Base-by-base conservation (phyloP, 2,113 vertebrate species). In the Zeus faber region DNA sequence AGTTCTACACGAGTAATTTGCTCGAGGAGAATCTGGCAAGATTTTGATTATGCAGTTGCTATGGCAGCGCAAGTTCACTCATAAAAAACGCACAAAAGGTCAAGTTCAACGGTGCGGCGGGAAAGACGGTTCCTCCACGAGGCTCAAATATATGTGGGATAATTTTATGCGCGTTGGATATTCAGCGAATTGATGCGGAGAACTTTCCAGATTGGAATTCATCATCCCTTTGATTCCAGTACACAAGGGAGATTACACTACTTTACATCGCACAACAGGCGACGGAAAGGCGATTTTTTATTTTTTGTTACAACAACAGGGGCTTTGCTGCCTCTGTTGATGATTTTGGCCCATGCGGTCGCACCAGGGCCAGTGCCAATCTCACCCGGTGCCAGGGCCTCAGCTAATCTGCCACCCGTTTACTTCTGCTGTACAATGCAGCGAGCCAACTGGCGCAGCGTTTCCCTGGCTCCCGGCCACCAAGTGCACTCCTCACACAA, bases 371-470 rank as follows among this genome's bases (percentile, higher is more conserved):
- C 31, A 33, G 9, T 33, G 31, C 13, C 4, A 43, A n/a, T 66
- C 64, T 69, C 55, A 25, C 46, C 54, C 72, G 7, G 62, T 62
- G 47, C 61, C 63, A 82, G 80, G 54, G 68, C 51, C 59, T 58
- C 20, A 4, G 52, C 66, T 76, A 82, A 79, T 80, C 83, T 66
- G 74, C 78, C 67, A 76, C 65, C 78, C 78, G 48, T n/a, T 77
- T 76, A 78, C 72, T 41, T 53, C 65, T 65, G 74, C 74, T 72
- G 56, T 13, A 33, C 51, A 71, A 71, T 67, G 44, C 67, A 83
- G 73, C 21, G 67, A 72, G 67, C 62, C 52, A 62, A 62, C 72
- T 49, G 67, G 49, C 70, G 53, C 51, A 56, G 54, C 0, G 56
- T 58, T 61, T 50, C 63, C 45, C 56, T 70, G 81, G 78, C 70